Evolutionary conservation across 1,140 invertebrate species (phyloP).

Genomic region (Harlomillsia oculata): DNA sequence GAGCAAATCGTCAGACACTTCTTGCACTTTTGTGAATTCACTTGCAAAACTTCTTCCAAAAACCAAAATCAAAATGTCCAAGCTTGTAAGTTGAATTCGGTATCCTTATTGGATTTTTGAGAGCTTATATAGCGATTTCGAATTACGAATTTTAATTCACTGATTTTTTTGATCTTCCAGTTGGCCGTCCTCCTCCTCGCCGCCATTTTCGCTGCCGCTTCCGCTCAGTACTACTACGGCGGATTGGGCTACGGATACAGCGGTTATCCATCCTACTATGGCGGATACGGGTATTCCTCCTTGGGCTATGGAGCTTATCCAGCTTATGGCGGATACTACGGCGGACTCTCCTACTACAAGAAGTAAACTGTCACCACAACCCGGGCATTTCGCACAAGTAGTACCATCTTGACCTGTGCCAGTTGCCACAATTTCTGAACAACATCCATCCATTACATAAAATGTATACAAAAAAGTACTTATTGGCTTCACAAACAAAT

Average conservation of each 20-base stretch:
- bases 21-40: too few relatives aligned
- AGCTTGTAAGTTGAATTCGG: conserved; percentile 3
- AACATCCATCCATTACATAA: too few relatives aligned
- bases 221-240: neutral
- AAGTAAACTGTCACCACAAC: too few relatives aligned
- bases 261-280: neutral
- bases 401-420: too few relatives aligned
- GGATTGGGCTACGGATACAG: neutral
- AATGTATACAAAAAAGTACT: too few relatives aligned
- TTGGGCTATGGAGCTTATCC: neutral
- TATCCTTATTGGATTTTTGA: too few relatives aligned
- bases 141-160: neutral
- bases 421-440: too few relatives aligned
- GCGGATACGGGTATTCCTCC: neutral
- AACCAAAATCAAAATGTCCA: neutral
- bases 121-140: too few relatives aligned
- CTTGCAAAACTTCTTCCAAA: too few relatives aligned
- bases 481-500: too few relatives aligned
- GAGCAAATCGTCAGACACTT: too few relatives aligned
- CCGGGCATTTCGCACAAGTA: too few relatives aligned
- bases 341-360: conserved; percentile 2
- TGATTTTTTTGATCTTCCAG: neutral
- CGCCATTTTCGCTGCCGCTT: conserved; percentile 1
- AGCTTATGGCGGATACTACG: neutral
- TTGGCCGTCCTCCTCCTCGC: conserved; percentile 12